A percentile compares a stretch with the other conserved stretches of the same genome.
Conservation (phyloP, 2,888 invertebrate genomes). For the Parnassius mnemosyne region DNA sequence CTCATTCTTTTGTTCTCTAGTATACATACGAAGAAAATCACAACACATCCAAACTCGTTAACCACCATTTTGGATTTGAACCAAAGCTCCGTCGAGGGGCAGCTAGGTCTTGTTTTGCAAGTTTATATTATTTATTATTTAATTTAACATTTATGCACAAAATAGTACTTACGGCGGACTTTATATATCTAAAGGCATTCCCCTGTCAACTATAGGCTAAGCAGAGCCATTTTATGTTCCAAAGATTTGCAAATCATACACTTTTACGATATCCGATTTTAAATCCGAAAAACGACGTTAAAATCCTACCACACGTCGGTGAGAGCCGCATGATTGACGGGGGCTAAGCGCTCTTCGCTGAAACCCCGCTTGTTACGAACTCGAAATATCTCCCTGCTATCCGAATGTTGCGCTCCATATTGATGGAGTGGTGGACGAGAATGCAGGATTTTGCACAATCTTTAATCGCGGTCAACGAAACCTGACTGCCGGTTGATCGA, state of each 20-base stretch:
- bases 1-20: too few relatives aligned
- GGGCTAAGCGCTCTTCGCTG: slow-evolving; percentile 7
- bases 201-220: too few relatives aligned
- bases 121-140: too few relatives aligned
- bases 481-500: neutral
- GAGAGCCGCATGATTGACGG: slow-evolving; percentile 20
- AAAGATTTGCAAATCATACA: slow-evolving; percentile 10
- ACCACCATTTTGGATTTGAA: too few relatives aligned
- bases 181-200: too few relatives aligned
- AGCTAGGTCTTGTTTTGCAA: too few relatives aligned
- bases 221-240: neutral
- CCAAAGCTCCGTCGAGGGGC: too few relatives aligned
- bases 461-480: neutral
- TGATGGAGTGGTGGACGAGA: slow-evolving; percentile 14
- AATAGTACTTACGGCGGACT: too few relatives aligned
- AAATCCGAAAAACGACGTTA: slow-evolving; percentile 10
- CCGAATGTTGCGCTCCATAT: slow-evolving; percentile 14
- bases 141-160: too few relatives aligned
- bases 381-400: slow-evolving; percentile 10
- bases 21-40: too few relatives aligned
- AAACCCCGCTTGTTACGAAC: slow-evolving; percentile 11
- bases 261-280: slow-evolving; percentile 2
- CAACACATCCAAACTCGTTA: too few relatives aligned
- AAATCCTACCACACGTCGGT: slow-evolving; percentile 3
- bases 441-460: slow-evolving; percentile 8